Evolutionary conservation across 2,113 vertebrate genomes (phyloP).

Genomic region (Isichthys henryi): DNA sequence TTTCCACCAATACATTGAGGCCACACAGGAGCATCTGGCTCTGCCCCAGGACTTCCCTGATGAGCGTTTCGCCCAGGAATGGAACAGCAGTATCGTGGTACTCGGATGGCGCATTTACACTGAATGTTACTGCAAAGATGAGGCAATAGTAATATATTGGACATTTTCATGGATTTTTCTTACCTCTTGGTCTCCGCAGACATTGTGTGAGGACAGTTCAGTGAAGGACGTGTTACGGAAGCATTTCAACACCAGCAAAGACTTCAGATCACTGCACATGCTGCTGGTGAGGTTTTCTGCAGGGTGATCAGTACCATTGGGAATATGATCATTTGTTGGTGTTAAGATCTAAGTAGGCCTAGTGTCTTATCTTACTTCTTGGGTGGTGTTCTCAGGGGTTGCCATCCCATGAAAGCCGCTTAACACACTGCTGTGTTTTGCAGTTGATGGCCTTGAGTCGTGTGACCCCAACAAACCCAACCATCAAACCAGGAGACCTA

Average conservation of each 20-base stretch:
- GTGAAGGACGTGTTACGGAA: constrained; percentile 66
- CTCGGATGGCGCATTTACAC: neutral
- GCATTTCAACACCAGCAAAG: constrained; percentile 74
- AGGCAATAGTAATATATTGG: neutral
- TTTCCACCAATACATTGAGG: constrained; percentile 69
- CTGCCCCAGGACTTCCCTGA: constrained; percentile 72
- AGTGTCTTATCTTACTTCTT: neutral
- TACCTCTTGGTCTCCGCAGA: constrained; percentile 43
- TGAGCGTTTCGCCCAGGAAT: constrained; percentile 63
- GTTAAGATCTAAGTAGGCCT: neutral
- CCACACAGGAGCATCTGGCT: constrained; percentile 67
- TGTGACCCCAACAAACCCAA: constrained; percentile 57
- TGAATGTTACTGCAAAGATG: neutral
- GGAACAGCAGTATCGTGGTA: constrained; percentile 73
- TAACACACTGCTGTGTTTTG: neutral
- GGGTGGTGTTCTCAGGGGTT: neutral
- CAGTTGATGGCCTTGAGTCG: constrained; percentile 73
- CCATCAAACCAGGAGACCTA: constrained; percentile 62
- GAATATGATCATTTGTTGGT: neutral
- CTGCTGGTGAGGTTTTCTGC: constrained; percentile 65
- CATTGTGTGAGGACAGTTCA: constrained; percentile 64
- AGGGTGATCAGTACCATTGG: neutral
- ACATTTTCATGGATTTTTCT: neutral
- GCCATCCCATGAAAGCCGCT: neutral
- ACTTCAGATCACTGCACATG: constrained; percentile 72